phyloP scores from a whole-genome alignment of 2,797 vertebrate species.

The Rhadinocentrus ornatus region DNA sequence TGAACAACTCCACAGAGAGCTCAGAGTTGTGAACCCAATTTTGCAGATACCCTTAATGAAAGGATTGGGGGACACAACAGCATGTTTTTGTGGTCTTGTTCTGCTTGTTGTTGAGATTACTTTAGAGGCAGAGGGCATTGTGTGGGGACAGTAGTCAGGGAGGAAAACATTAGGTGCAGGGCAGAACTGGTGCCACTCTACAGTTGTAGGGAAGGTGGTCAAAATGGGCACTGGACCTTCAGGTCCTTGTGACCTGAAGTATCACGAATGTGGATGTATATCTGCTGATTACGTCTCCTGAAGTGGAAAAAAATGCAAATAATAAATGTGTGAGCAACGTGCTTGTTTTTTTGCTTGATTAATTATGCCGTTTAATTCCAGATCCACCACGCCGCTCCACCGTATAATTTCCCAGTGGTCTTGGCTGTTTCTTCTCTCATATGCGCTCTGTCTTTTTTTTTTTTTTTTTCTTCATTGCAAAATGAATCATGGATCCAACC shows the following conservation, averaged over 20 bases:
- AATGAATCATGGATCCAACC: constrained; percentile 85
- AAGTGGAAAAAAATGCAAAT: constrained; percentile 86
- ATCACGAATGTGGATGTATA: constrained; percentile 70
- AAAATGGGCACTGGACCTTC: constrained; percentile 56
- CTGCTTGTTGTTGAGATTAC: constrained; percentile 69
- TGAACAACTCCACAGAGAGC: constrained; percentile 65
- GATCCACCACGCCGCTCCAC: constrained; percentile 81
- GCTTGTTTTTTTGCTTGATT: constrained; percentile 87
- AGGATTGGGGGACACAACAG: constrained; percentile 55
- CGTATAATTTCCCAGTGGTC: constrained; percentile 87
- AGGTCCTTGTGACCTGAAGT: constrained; percentile 62
- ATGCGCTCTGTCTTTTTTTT: constrained; percentile 64
- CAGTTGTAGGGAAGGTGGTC: constrained; percentile 67
- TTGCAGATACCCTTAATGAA: constrained; percentile 71
- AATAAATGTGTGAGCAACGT: constrained; percentile 86
- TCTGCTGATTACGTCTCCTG: constrained; percentile 82
- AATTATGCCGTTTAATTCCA: constrained; percentile 89
- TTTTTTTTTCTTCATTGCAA: constrained; percentile 73
- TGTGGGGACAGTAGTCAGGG: constrained; percentile 54
- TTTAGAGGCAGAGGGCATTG: constrained; percentile 66
- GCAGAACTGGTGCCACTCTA: constrained; percentile 48
- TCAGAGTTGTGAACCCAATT: constrained; percentile 73
- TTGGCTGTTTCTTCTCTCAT: constrained; percentile 81
- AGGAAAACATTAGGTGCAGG: constrained; percentile 36
- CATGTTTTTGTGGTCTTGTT: constrained; percentile 58